Percentiles rank a stretch among this genome's conserved stretches.
Conservation (phyloP, 1,140 invertebrate species). For the Ectropis grisescens region DNA sequence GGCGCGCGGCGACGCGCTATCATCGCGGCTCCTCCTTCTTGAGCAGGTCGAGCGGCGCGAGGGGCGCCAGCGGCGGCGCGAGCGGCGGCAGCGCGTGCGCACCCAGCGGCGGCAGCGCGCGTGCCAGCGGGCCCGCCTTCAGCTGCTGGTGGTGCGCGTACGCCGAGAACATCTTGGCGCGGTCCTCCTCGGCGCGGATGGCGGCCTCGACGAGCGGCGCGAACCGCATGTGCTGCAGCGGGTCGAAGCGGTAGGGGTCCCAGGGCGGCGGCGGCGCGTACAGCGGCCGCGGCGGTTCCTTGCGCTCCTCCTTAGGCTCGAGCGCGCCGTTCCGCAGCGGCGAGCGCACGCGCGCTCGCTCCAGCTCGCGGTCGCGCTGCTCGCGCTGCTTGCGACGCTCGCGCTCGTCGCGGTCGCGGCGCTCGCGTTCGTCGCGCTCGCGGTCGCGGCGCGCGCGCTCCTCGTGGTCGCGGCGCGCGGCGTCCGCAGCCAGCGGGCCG, state of each 20-base stretch:
- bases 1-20: constrained; percentile 45
- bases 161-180: constrained; percentile 79
- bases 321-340: constrained; percentile 77
- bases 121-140: constrained; percentile 49
- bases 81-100: constrained; percentile 35
- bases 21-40: constrained; percentile 70
- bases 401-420: constrained; percentile 70
- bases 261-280: constrained; percentile 75
- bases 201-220: constrained; percentile 82
- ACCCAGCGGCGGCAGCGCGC: constrained; percentile 33
- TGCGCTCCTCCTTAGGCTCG: constrained; percentile 58
- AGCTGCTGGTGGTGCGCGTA: constrained; percentile 72
- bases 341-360: constrained; percentile 74
- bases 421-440: constrained; percentile 77
- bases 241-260: constrained; percentile 75
- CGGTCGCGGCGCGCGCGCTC: constrained; percentile 77
- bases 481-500: constrained; percentile 68
- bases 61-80: constrained; percentile 40
- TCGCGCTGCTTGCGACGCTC: constrained; percentile 41
- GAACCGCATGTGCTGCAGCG: constrained; percentile 76
- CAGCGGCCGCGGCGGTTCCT: constrained; percentile 71
- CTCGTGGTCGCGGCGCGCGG: constrained; percentile 73
- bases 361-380: too few relatives aligned
- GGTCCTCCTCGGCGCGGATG: constrained; percentile 79
- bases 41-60: constrained; percentile 57